These are phyloP conservation scores for Cygnus atratus DNA, from an alignment of 2,113 vertebrate species.

Conservation along the genomic window DNA sequence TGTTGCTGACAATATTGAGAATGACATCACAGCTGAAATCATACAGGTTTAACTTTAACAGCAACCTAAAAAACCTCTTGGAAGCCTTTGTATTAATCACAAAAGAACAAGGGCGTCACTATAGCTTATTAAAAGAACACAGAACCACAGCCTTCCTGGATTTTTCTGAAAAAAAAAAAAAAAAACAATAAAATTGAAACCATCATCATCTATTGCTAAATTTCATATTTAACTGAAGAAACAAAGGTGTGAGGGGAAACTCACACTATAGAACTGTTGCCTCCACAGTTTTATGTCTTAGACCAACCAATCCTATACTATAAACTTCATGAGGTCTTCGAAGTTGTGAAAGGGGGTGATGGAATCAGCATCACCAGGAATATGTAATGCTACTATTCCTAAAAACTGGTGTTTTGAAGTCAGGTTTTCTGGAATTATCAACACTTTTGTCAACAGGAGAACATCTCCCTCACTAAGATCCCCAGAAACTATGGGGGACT, in stretches of 20 bases:
- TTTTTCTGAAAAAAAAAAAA: background rate
- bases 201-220: background rate
- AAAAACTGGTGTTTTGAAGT: background rate
- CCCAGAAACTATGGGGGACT: background rate
- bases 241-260: background rate
- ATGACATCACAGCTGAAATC: background rate
- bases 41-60: background rate
- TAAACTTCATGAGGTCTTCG: background rate
- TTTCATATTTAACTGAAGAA: background rate
- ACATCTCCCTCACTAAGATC: background rate
- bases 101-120: background rate
- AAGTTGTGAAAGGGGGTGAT: background rate
- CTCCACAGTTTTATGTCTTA: background rate
- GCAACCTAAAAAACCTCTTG: background rate
- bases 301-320: background rate
- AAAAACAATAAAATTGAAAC: background rate
- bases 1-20: background rate
- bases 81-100: background rate
- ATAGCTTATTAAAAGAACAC: background rate
- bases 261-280: background rate
- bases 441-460: background rate
- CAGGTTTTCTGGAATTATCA: background rate
- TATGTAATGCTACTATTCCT: background rate
- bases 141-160: background rate
- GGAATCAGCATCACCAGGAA: background rate